Evolutionary conservation across 2,797 vertebrate species (phyloP).

Genomic region (Sus cebifrons): DNA sequence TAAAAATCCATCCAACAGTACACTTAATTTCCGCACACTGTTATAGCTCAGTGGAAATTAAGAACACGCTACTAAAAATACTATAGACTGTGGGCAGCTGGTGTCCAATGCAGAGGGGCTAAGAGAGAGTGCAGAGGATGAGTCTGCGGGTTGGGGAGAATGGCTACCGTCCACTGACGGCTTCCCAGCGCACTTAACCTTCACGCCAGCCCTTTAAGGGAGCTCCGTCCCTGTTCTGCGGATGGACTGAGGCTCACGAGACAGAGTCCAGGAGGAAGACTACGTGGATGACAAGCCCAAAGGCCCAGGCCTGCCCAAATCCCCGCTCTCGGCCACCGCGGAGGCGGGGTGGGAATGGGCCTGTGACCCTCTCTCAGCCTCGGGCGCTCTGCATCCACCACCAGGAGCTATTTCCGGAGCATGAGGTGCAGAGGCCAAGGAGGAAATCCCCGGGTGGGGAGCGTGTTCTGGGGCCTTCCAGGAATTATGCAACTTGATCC

Average conservation of each 20-base stretch:
- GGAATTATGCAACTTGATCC: conserved; percentile 86
- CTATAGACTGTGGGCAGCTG: background rate
- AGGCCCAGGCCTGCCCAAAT: background rate
- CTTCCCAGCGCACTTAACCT: background rate
- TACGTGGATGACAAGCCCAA: background rate
- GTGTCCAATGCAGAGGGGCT: background rate
- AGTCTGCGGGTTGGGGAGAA: background rate
- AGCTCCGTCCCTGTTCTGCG: background rate
- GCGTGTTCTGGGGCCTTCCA: conserved; percentile 82
- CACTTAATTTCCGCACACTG: background rate
- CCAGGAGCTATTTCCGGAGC: conserved; percentile 82
- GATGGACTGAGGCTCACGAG: background rate
- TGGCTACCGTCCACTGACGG: background rate
- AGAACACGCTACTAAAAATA: background rate
- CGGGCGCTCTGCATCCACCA: conserved; percentile 61
- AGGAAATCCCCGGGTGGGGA: conserved; percentile 87
- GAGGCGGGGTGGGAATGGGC: conserved; percentile 17
- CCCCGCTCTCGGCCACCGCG: background rate
- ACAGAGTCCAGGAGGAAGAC: background rate
- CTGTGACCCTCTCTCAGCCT: conserved; percentile 16
- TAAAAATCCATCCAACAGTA: background rate
- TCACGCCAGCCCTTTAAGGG: background rate
- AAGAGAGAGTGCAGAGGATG: background rate
- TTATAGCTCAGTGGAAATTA: conserved; percentile 1
- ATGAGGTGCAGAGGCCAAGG: conserved; percentile 81